Evolutionary conservation across 2,113 vertebrate genomes (phyloP).

Genomic region (Spilogale gracilis): DNA sequence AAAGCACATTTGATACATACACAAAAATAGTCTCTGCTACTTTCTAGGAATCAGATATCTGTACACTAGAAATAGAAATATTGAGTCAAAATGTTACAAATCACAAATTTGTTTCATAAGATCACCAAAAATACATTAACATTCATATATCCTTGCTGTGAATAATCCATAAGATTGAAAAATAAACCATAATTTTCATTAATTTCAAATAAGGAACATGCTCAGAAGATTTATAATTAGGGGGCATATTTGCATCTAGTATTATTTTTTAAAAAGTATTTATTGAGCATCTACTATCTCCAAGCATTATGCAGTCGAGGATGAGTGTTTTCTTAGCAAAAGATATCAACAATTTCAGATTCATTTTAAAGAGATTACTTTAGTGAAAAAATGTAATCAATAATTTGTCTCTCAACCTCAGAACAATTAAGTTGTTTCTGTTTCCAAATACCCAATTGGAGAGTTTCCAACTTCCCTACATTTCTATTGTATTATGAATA

Average conservation of each 20-base stretch:
- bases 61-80: background rate
- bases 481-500: slow-evolving; percentile 83
- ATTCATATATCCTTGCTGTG: background rate
- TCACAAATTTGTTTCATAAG: slow-evolving; percentile 9
- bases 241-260: background rate
- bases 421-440: slow-evolving; percentile 77
- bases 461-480: slow-evolving; percentile 64
- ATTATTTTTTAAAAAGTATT: slow-evolving; percentile 33
- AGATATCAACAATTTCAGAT: slow-evolving; percentile 42
- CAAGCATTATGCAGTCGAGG: background rate
- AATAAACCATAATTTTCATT: background rate
- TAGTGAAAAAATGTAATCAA: slow-evolving; percentile 79
- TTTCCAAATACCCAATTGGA: slow-evolving; percentile 82
- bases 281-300: slow-evolving; percentile 19
- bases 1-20: background rate
- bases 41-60: background rate
- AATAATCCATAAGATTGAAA: background rate
- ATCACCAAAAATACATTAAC: background rate
- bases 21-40: background rate
- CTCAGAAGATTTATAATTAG: background rate
- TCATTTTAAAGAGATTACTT: slow-evolving; percentile 69
- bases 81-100: background rate
- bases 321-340: slow-evolving; percentile 28
- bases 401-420: slow-evolving; percentile 80
- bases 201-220: slow-evolving; percentile 46